Percentiles rank a stretch among this genome's conserved stretches.
phyloP scores from a whole-genome alignment of 2,113 vertebrate species.

The Tringa solitaria region DNA sequence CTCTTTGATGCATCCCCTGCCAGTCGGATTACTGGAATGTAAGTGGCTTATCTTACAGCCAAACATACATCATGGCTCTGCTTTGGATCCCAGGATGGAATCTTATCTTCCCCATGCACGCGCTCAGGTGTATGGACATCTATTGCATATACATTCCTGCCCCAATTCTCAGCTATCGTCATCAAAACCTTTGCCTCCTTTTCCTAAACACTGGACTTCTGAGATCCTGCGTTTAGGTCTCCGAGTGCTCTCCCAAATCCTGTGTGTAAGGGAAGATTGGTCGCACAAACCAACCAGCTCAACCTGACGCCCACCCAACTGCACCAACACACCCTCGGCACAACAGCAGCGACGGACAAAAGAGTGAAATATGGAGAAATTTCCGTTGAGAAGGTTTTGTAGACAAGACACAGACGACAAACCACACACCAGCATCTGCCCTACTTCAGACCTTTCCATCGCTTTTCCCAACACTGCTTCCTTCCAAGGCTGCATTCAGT shows the following conservation, averaged over 20 bases:
- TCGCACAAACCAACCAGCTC: background rate
- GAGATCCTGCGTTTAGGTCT: background rate
- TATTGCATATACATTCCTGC: background rate
- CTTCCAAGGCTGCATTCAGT: background rate
- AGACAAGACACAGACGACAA: background rate
- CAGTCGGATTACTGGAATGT: background rate
- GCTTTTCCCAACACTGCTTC: background rate
- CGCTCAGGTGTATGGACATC: too few species aligned
- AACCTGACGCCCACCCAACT: too few species aligned
- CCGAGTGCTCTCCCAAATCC: background rate
- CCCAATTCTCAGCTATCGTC: background rate
- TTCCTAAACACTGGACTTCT: background rate
- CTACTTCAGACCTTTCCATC: background rate
- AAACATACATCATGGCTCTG: background rate
- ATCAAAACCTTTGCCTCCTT: background rate
- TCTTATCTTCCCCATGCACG: too few species aligned
- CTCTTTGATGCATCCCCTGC: background rate
- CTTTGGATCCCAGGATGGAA: background rate
- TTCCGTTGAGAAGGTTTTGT: background rate
- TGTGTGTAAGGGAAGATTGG: background rate
- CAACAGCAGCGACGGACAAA: too few species aligned
- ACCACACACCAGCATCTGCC: background rate
- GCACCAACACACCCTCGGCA: background rate
- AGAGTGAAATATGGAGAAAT: fast-evolving
- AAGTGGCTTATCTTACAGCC: background rate